A percentile compares a stretch with the other conserved stretches of the same genome.
Conservation (phyloP, 2,797 vertebrate genomes). For the Halcyon chelicuti region DNA sequence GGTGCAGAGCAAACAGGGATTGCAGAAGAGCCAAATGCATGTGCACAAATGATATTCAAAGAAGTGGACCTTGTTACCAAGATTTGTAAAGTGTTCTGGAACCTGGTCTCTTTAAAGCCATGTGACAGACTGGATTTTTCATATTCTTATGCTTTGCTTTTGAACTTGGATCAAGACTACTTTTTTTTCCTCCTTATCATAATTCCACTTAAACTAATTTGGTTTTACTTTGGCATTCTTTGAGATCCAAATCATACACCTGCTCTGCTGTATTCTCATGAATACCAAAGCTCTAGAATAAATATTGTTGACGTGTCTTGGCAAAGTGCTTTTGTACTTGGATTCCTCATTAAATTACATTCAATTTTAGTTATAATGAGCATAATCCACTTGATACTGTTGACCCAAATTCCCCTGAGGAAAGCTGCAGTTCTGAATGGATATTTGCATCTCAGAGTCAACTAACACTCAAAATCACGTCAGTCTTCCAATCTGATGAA, state of each 20-base stretch:
- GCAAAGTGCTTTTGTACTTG: slow-evolving; percentile 34
- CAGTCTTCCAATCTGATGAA: neutral
- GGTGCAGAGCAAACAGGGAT: neutral
- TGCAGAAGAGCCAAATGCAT: neutral
- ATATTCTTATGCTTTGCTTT: neutral
- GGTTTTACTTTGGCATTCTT: neutral
- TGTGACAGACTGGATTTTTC: neutral
- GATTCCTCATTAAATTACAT: slow-evolving; percentile 51
- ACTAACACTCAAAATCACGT: neutral
- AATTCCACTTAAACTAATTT: neutral
- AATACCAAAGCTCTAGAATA: slow-evolving; percentile 23
- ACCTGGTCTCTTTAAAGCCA: neutral
- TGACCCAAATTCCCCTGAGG: slow-evolving; percentile 7
- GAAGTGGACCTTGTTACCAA: neutral
- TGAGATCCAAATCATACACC: neutral
- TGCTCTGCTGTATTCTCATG: neutral
- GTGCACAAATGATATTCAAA: neutral
- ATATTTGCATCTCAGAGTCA: neutral
- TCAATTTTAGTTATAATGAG: slow-evolving; percentile 53
- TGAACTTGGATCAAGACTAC: neutral
- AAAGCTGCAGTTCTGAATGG: neutral
- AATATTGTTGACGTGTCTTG: neutral
- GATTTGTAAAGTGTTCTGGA: neutral
- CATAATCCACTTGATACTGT: slow-evolving; percentile 32
- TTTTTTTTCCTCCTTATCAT: neutral